Evolutionary conservation across 92 coral and sea anemone genomes (phyloP).

Genomic region (Zoanthus solanderi): DNA sequence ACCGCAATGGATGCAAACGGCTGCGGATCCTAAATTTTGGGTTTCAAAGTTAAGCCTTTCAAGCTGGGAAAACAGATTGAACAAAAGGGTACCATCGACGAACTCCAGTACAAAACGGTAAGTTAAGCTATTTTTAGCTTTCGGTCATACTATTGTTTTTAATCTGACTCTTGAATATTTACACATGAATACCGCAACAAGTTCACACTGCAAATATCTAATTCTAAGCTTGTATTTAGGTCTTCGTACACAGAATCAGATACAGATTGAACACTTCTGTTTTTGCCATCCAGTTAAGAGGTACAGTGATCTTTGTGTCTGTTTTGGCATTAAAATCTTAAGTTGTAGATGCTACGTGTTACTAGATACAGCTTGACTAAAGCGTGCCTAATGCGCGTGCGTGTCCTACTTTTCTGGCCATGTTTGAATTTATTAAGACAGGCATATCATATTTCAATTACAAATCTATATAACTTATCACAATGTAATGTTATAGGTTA

Average conservation of each 20-base stretch:
- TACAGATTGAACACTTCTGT: not conserved
- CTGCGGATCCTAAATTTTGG: not conserved
- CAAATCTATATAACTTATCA: too few relatives aligned
- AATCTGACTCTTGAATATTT: not conserved
- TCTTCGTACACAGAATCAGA: not conserved
- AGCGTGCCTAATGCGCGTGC: conserved; percentile 10
- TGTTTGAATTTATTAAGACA: too few relatives aligned
- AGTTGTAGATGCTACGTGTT: not conserved
- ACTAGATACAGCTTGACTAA: not conserved
- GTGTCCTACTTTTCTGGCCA: conserved; percentile 13
- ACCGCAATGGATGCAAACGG: conserved; percentile 2
- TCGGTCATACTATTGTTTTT: not conserved
- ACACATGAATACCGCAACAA: not conserved
- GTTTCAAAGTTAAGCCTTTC: not conserved
- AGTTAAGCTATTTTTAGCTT: not conserved
- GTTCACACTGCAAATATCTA: not conserved
- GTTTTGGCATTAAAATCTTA: not conserved
- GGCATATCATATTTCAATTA: too few relatives aligned
- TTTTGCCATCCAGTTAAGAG: conserved; percentile 4
- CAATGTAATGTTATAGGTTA: too few relatives aligned
- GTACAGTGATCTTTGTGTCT: not conserved
- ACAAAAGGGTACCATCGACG: not conserved
- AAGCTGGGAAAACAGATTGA: conserved; percentile 9
- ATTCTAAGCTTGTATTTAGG: not conserved
- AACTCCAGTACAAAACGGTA: not conserved